Evolutionary conservation across 2,888 invertebrate genomes (phyloP), one percentile per base, ranked within the genome.

Genomic region (Empis stercorea): DNA sequence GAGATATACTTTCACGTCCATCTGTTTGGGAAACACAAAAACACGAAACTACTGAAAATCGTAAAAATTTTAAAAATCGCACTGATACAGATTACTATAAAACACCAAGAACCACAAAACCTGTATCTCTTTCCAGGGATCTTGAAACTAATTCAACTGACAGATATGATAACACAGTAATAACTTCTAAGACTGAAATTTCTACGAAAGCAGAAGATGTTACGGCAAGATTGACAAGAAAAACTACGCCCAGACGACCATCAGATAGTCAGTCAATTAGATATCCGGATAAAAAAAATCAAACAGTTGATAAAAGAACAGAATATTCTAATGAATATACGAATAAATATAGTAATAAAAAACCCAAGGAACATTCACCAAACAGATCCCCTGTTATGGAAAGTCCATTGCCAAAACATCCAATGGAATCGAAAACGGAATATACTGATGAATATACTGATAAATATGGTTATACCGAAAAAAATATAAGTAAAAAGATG

Each of bases 1-100:
- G 66, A 45, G 74, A 76, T 55, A 74, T 76, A 44, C 59, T 75
- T 15, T 71, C 62, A 36, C 64, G 75, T 49, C 73, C 75, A 2
- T 73, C 75, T 11, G 69, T 73, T 27, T 71, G 71, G 58, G 70
- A 71, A 52, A 63, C 60, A 6, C 54, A 53, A 46, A 56, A 62
- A 48, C 14, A 39, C 3, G 34, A 34, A n/a, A 34, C 34, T 13
- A 4, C 4, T 34, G 34, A n/a, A n/a, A 34, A n/a, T 34, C 34
- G 34, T n/a, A 13, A 13, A n/a, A 27, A 27, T 27, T 7, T 27
- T 7, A 27, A 5, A 11, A 5, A 14, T 32, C 43, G 30, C 17
- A 14, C 13, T 10, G 42, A 30, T 15, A 16, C 17, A 3, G 46
- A 49, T 3, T 40, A 37, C 1, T 11, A 11, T 64, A 61, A 49